A percentile compares a stretch with the other conserved stretches of the same genome.
Evolutionary conservation across 2,113 vertebrate genomes (phyloP).

Genomic region (Forbesichthys agassizii): DNA sequence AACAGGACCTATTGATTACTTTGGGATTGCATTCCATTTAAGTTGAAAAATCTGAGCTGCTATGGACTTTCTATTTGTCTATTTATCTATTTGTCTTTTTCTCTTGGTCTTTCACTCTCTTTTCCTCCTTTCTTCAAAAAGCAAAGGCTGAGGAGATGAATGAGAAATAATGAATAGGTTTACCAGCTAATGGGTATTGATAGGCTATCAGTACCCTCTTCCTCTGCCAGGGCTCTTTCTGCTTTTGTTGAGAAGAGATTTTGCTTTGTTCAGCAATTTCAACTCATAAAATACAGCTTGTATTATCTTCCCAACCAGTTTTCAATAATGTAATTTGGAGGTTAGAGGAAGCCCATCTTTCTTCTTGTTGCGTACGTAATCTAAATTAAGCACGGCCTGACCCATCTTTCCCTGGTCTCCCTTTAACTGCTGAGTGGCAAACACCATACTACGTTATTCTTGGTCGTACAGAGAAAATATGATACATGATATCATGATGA

Average conservation of each 20-base stretch:
- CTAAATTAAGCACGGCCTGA: conserved; percentile 57
- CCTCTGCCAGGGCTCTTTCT: conserved; percentile 34
- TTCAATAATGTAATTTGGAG: conserved; percentile 52
- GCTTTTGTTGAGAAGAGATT: conserved; percentile 26
- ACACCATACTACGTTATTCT: conserved; percentile 15
- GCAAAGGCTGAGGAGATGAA: conserved; percentile 21
- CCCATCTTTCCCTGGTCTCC: conserved; percentile 32
- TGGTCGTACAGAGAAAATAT: conserved; percentile 18
- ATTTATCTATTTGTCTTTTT: conserved; percentile 6
- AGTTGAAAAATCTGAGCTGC: neutral
- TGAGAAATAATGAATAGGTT: conserved; percentile 53
- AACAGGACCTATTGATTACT: conserved; percentile 12
- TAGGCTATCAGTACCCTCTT: conserved; percentile 44
- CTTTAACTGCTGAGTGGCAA: conserved; percentile 32
- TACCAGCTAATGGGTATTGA: conserved; percentile 61
- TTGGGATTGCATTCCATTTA: neutral
- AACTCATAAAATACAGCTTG: conserved; percentile 52
- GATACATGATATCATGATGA: conserved; percentile 1
- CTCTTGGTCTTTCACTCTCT: neutral
- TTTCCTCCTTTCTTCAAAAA: neutral
- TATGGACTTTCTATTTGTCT: neutral
- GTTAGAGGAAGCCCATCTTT: conserved; percentile 31
- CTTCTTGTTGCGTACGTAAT: neutral
- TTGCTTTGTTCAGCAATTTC: conserved; percentile 60
- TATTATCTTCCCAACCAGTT: conserved; percentile 53